phyloP scores from a whole-genome alignment of 2,888 invertebrate species.

The Callinectes sapidus region DNA sequence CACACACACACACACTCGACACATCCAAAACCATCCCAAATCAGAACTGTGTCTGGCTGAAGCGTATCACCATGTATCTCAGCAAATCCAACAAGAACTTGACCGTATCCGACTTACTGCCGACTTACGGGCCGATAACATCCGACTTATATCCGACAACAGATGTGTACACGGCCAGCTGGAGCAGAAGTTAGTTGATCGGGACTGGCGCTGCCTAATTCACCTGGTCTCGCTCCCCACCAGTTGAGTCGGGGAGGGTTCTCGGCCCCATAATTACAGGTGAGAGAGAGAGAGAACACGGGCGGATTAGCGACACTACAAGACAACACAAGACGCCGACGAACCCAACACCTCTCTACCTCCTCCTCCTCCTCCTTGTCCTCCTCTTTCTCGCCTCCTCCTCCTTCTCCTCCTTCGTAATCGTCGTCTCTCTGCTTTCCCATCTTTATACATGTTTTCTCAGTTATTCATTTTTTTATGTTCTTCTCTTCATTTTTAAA shows the following conservation, averaged over 20 bases:
- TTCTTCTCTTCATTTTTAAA: neutral
- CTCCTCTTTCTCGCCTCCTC: neutral
- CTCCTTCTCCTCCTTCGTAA: neutral
- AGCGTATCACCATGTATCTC: neutral
- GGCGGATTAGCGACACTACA: neutral
- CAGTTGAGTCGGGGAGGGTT: slow-evolving; percentile 1
- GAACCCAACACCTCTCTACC: neutral
- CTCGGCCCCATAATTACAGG: slow-evolving; percentile 15
- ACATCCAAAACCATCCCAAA: neutral
- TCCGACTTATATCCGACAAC: neutral
- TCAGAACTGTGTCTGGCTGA: neutral
- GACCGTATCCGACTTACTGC: neutral
- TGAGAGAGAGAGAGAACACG: slow-evolving; percentile 41
- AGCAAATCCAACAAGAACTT: slow-evolving; percentile 13
- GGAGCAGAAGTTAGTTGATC: neutral
- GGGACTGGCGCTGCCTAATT: slow-evolving; percentile 2
- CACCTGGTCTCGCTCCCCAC: neutral
- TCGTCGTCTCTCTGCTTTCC: neutral
- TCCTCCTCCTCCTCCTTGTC: neutral
- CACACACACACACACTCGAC: neutral
- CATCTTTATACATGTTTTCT: neutral
- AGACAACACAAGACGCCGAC: slow-evolving; percentile 10
- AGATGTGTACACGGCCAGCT: neutral
- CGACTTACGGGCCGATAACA: neutral
- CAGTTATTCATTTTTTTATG: neutral